phyloP scores from a whole-genome alignment of 1,140 invertebrate species.

The Chironomus tepperi region DNA sequence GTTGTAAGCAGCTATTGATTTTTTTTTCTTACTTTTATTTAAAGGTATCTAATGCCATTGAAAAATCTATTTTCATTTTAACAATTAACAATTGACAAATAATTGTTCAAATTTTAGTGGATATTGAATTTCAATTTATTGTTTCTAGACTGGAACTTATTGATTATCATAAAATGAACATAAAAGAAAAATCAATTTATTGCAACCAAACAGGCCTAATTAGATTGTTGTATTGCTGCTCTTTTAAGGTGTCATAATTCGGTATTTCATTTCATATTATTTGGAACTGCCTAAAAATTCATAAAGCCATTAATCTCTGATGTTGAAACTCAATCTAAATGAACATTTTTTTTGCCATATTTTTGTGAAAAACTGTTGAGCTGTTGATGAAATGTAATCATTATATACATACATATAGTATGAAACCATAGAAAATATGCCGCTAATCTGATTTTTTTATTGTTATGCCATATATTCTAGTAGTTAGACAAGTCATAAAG shows the following conservation, averaged over 20 bases:
- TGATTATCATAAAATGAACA: not conserved
- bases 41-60: not conserved
- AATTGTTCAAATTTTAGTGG: not conserved
- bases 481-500: too few species aligned
- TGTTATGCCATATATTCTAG: too few species aligned
- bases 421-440: constrained; percentile 7
- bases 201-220: not conserved
- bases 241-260: constrained; percentile 32
- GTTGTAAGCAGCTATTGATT: too few species aligned
- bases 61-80: not conserved
- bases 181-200: not conserved
- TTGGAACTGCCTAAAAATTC: not conserved
- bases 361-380: not conserved
- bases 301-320: not conserved
- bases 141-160: not conserved
- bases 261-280: constrained; percentile 30
- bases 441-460: not conserved
- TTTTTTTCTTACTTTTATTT: too few species aligned
- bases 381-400: too few species aligned
- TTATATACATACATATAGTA: not conserved
- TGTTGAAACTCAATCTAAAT: not conserved
- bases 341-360: not conserved
- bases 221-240: not conserved
- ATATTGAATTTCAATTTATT: not conserved
- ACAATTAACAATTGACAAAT: not conserved